Base-by-base conservation (phyloP, 2,888 invertebrate genomes). In the Prosopocoilus inquinatus region DNA sequence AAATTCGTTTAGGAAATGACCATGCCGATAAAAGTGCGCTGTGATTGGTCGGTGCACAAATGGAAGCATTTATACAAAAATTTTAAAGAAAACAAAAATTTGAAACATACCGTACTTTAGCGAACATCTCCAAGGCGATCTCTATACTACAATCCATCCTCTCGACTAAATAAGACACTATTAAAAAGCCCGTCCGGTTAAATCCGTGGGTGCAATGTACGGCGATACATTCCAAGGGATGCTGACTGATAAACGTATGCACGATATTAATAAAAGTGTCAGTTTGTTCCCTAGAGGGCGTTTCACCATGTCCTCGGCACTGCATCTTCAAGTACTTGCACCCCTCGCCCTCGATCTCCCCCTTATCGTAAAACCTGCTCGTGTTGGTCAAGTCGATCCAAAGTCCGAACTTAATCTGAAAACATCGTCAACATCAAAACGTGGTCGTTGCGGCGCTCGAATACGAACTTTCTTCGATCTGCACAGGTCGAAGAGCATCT, bases 321-420 rank as follows among this genome's bases (percentile, higher is more conserved):
- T 89, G 85, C 58, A 97, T 74, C 75, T 99, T 98, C 2, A 92
- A 78, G 78, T 98, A 98, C 74, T 84, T 84, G 74, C 92, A 90
- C 9, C 84, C 89, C 53, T 84, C 79, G 1, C 82, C 79, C 70
- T 92, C 92, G 16, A 99, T 83, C 57, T 87, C 86, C n/a, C 80
- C 75, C 61, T 88, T 89, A 68, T 93, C 84, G 74, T 99, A 99
- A 77, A 96, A 99, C 55, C 98, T 83, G 59, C 82, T 85, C 0
- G 99, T 98, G 71, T 97, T 96, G 1, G 99, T 98, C 61, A 99
- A 80, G 77, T 99, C 98, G 59, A 99, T 89, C 94, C 98, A 95
- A 16, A 99, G 76, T 0, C 98, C 98, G 55, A 99, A 77, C 71
- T 91, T 93, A 12, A 88, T 78, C 92, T 94, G 73, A 13, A 72